Evolutionary conservation across 2,888 invertebrate species (phyloP), one percentile per base, ranked within the genome.

Genomic region (Exephanes ischioxanthus): DNA sequence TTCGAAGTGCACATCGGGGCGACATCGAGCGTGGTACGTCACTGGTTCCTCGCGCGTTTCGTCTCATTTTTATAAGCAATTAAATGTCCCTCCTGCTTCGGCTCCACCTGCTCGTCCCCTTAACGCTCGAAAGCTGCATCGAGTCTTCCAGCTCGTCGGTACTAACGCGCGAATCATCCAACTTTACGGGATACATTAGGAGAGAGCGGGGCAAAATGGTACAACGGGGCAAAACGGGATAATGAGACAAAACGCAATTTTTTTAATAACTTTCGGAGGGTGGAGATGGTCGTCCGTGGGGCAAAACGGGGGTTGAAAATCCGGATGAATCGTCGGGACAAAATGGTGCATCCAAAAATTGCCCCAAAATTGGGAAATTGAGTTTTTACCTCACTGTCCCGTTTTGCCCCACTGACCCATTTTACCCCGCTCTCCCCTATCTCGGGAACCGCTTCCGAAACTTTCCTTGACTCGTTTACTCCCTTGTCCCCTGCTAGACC

Each of bases 391-490:
- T n/a, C 22, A 22, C 22, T 22, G 22, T 22, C 22, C 22, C 22
- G 22, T 22, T 22, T 22, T 22, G 22, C 22, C 22, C 22, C 22
- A 22, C 22, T 22, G 22, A 22, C 22, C 22, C 22, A 22, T 22
- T 22, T 22, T 22, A 22, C 22, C 22, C 22, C 22, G 22, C 22
- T 22, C 22, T 22, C 22, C 1, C 22, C 22, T 22, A 78, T 78
- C 72, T 19, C 83, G 72, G 33, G 78, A 48, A 37, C 72, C 83
- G 72, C 78, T 68, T 73, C 33, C 41, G 78, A 73, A 83, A 72
- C 72, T 83, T 78, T 68, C 78, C 53, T 3, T 58, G 72, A 78
- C 77, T 73, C 77, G 72, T 78, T 66, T 78, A 58, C 70, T 70
- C 61, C 45, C 30, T 58, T 58, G 55, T 76, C 61, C 6, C 45